Percentiles rank a stretch among this genome's conserved stretches.
Evolutionary conservation across 2,888 invertebrate species (phyloP).

Genomic region (Pseudococcus jackbeardsleyi): DNA sequence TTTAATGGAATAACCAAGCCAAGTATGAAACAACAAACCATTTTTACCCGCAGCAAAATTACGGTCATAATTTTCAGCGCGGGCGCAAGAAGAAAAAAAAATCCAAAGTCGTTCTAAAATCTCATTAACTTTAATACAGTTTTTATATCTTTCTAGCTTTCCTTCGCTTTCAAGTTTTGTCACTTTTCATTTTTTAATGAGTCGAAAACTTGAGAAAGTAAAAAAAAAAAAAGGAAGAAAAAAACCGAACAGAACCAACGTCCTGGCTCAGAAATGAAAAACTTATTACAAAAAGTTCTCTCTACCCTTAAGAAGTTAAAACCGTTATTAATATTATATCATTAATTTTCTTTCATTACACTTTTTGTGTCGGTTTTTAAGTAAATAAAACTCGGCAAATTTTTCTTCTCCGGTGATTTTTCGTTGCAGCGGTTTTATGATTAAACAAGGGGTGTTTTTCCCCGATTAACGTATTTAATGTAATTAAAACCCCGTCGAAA

Average conservation of each 20-base stretch:
- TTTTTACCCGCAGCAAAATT: constrained; percentile 62
- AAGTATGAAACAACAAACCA: constrained; percentile 65
- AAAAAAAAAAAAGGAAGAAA: constrained; percentile 31
- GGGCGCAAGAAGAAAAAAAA: constrained; percentile 28
- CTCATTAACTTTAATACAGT: constrained; percentile 65
- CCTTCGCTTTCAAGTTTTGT: constrained; percentile 60
- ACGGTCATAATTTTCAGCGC: constrained; percentile 62
- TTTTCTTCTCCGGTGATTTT: constrained; percentile 46
- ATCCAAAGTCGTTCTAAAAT: constrained; percentile 63
- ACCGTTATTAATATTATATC: constrained; percentile 62
- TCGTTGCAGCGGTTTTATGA: constrained; percentile 11
- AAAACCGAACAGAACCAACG: constrained; percentile 15
- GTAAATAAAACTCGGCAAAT: constrained; percentile 29
- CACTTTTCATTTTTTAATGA: constrained; percentile 61
- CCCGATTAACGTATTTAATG: constrained; percentile 43
- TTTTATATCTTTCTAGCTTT: constrained; percentile 62
- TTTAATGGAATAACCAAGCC: constrained; percentile 64
- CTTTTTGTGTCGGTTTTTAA: constrained; percentile 43
- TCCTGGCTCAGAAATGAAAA: constrained; percentile 49
- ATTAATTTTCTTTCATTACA: constrained; percentile 61
- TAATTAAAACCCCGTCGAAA: constrained; percentile 33
- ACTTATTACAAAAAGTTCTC: constrained; percentile 54
- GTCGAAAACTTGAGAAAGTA: constrained; percentile 47
- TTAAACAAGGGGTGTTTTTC: constrained; percentile 45
- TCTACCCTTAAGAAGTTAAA: constrained; percentile 59